A percentile compares a stretch with the other conserved stretches of the same genome.
Evolutionary conservation across 2,888 invertebrate species (phyloP).

Genomic region (Sarcophaga variegata): DNA sequence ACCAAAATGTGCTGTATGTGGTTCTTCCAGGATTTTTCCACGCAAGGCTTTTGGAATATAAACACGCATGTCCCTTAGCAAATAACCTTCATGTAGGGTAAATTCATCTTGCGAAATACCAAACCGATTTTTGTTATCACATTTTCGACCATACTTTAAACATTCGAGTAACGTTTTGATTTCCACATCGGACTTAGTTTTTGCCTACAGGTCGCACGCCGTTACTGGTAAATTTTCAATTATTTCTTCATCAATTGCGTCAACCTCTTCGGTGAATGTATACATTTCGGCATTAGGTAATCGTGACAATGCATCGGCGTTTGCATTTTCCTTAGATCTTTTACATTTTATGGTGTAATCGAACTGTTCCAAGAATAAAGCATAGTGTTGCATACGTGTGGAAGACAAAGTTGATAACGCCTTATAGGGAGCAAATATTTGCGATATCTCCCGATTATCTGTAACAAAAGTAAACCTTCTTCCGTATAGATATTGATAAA

Average conservation of each 20-base stretch:
- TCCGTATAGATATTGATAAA: constrained; percentile 79
- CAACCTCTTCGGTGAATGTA: constrained; percentile 38
- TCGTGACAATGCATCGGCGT: constrained; percentile 61
- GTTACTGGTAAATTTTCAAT: constrained; percentile 50
- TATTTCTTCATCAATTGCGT: constrained; percentile 50
- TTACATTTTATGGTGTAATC: constrained; percentile 59
- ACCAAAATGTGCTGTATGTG: constrained; percentile 26
- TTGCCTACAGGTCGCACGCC: not conserved
- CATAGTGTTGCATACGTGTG: constrained; percentile 66
- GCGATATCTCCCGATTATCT: constrained; percentile 65
- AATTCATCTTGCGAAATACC: constrained; percentile 22
- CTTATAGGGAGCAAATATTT: constrained; percentile 44
- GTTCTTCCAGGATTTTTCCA: not conserved
- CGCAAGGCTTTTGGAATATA: constrained; percentile 19
- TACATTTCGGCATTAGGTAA: constrained; percentile 18
- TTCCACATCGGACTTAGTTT: constrained; percentile 25
- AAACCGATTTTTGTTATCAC: constrained; percentile 16
- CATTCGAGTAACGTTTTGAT: constrained; percentile 2
- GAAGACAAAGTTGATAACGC: constrained; percentile 56
- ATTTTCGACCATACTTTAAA: not conserved
- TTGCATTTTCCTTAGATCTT: constrained; percentile 48
- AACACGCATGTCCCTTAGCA: constrained; percentile 17
- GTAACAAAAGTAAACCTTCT: constrained; percentile 78
- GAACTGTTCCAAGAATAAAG: constrained; percentile 59
- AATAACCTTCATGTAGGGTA: constrained; percentile 33